These are phyloP conservation scores for Bradypus variegatus DNA, from an alignment of 2,797 vertebrate species.

Conservation along the genomic window DNA sequence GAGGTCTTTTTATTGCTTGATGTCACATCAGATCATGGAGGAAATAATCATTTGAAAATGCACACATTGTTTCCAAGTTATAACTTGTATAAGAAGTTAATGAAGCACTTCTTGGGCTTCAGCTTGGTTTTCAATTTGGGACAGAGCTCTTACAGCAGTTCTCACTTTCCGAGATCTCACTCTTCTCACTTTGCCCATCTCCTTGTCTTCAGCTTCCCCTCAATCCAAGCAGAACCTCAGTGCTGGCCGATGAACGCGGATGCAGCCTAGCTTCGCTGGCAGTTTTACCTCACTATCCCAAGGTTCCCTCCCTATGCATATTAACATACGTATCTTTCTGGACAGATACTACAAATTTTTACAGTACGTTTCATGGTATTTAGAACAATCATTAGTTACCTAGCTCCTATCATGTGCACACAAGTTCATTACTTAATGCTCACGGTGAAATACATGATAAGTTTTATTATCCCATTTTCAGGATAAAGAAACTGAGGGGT, in stretches of 20 bases:
- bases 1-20: accelerated
- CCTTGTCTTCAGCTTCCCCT: background rate
- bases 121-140: accelerated
- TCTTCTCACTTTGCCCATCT: accelerated
- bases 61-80: background rate
- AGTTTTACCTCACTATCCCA: accelerated
- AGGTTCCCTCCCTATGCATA: background rate
- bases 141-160: accelerated
- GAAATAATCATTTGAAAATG: background rate
- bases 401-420: accelerated
- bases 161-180: too few species aligned
- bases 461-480: background rate
- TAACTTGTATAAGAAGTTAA: background rate
- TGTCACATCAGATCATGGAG: background rate
- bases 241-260: accelerated
- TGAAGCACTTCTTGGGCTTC: background rate
- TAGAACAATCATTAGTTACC: background rate
- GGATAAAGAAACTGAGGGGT: background rate
- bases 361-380: background rate
- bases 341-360: background rate
- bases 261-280: too few species aligned
- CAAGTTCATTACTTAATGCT: background rate
- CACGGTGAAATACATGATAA: accelerated
- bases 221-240: too few species aligned
- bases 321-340: background rate